These are phyloP conservation scores for Bilobella aurantiaca DNA, from an alignment of 1,140 invertebrate genomes.

Conservation along the genomic window DNA sequence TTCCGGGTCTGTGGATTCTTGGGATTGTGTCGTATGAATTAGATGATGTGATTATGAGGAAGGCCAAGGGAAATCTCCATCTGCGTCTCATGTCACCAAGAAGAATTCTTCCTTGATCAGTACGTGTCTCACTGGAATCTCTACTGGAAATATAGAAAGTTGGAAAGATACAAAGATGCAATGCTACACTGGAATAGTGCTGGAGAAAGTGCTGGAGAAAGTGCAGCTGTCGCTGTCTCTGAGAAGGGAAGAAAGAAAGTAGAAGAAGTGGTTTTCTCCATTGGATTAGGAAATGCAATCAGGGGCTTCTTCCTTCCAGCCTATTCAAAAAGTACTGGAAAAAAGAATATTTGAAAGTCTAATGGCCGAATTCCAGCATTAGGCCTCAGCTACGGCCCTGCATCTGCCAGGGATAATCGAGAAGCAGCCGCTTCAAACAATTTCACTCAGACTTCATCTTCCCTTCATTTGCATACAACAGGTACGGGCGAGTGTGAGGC, in stretches of 20 bases:
- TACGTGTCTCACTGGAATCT: neutral
- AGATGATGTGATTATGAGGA: conserved; percentile 8
- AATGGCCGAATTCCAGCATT: conserved; percentile 14
- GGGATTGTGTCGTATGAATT: neutral
- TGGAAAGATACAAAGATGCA: neutral
- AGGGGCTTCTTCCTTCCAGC: conserved; percentile 3
- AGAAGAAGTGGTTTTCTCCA: conserved; percentile 30
- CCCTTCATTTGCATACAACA: neutral
- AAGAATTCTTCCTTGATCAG: neutral
- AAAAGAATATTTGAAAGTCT: conserved; percentile 30
- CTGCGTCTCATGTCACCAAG: neutral
- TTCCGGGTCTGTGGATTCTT: neutral
- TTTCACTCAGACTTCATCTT: neutral
- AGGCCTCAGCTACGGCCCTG: too few species aligned
- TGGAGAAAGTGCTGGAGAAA: conserved; percentile 13
- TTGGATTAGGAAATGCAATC: conserved; percentile 34
- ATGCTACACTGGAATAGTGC: conserved; percentile 1
- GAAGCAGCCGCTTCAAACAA: neutral
- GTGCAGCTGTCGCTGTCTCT: conserved; percentile 31
- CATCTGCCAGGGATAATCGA: neutral
- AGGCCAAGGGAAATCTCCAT: conserved; percentile 4
- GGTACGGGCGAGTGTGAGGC: too few species aligned
- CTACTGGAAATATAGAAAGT: neutral
- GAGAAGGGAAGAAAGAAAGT: conserved; percentile 8
- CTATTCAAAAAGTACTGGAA: conserved; percentile 8